Evolutionary conservation across 2,113 vertebrate genomes (phyloP).

Genomic region (Salvelinus fontinalis): DNA sequence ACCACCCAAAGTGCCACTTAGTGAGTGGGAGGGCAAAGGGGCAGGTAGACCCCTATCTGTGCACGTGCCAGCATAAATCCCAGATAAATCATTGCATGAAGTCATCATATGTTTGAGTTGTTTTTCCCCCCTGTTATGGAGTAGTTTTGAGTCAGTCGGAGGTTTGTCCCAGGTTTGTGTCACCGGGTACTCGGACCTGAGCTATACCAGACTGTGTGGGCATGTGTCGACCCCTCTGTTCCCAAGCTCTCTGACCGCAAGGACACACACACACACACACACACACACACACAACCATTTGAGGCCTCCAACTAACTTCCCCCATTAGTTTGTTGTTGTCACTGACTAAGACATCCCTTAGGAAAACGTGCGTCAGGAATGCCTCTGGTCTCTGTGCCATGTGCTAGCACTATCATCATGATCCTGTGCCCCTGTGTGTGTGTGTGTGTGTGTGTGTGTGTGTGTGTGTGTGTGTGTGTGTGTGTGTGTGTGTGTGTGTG

Average conservation of each 20-base stretch:
- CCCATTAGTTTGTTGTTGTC: slow-evolving; percentile 15
- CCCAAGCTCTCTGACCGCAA: too few species aligned
- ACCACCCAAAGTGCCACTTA: too few species aligned
- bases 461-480: too few species aligned
- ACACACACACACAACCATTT: too few species aligned
- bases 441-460: neutral
- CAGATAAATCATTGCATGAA: neutral
- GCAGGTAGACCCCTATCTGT: too few species aligned
- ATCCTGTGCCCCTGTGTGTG: neutral
- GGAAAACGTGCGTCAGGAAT: slow-evolving; percentile 15
- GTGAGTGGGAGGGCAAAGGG: too few species aligned
- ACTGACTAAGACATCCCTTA: slow-evolving; percentile 18
- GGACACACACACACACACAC: too few species aligned
- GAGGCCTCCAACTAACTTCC: neutral
- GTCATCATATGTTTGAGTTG: neutral
- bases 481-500: too few species aligned
- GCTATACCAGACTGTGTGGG: too few species aligned
- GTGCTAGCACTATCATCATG: neutral
- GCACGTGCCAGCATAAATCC: neutral
- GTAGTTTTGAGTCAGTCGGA: neutral
- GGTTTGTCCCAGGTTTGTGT: slow-evolving; percentile 8
- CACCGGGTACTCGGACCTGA: slow-evolving; percentile 12
- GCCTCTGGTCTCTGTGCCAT: neutral
- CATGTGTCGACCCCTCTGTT: too few species aligned
- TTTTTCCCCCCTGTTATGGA: too few species aligned